Base-by-base conservation (phyloP, 2,888 invertebrate genomes). In the Lamproptera curius region DNA sequence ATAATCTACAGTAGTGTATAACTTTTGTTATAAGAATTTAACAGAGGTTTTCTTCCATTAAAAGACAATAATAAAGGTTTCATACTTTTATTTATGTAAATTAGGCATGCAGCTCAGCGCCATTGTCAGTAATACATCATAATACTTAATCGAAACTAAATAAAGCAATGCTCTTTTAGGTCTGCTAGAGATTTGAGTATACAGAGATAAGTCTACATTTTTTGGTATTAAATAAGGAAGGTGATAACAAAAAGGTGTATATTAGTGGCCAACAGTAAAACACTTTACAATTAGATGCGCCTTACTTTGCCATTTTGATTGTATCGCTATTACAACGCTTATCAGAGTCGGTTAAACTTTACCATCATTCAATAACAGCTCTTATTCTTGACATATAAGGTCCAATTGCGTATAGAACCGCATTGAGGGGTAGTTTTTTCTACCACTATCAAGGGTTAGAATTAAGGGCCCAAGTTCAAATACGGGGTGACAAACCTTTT, bases 391-490 rank as follows among this genome's bases (percentile, higher is more conserved):
- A 3, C 5, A 1, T n/a, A 31, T 16, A 42, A 38, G 11, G 42
- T 10, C 39, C 3, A 28, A 33, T 31, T 20, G 20, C 31, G 15
- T 5, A 28, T n/a, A 16, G 11, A 9, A 11, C 2, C 1, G 11
- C 6, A 31, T 31, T 31, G n/a, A 31, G 41, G 41, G 5, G 28
- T 42, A 28, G 36, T 47, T 42, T 35, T 33, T 34, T 38, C 28
- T 13, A 34, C 16, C 13, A 15, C 53, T 52, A 53, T 68, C 63
- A 71, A 73, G 71, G 70, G 71, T 73, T 67, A 58, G 55, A 54
- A 57, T 56, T 64, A 71, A 68, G 60, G 73, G 75, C 77, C 70
- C 73, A 76, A 76, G 75, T 67, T 75, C 73, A 79, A 77, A 78
- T 70, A 69, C 51, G 62, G 64, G 74, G 77, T 77, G 76, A 75